Percentiles rank a stretch among this genome's conserved stretches.
phyloP scores from a whole-genome alignment of 1,140 invertebrate species.

The Coptotermes formosanus region DNA sequence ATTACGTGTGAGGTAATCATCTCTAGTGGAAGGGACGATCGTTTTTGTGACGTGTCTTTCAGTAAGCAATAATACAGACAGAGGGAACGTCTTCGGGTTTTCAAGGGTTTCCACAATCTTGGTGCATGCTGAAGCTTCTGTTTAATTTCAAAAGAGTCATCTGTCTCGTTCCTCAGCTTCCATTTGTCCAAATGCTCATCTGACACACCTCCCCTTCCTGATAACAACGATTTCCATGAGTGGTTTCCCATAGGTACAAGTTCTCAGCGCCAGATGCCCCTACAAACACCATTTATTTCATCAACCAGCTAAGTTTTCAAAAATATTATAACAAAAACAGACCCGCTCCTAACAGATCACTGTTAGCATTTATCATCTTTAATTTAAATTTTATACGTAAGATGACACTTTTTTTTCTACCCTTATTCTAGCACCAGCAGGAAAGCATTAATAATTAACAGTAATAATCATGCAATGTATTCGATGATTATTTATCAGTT shows the following conservation, averaged over 20 bases:
- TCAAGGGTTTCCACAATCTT: background rate
- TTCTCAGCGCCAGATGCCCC: background rate
- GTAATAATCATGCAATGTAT: too few relatives aligned
- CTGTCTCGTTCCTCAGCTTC: background rate
- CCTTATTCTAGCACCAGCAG: too few relatives aligned
- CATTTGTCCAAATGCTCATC: slow-evolving; percentile 12
- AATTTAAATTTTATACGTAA: too few relatives aligned
- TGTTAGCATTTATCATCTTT: too few relatives aligned
- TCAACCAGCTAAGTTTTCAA: background rate
- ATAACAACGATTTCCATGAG: background rate
- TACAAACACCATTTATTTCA: background rate
- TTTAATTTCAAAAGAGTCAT: background rate
- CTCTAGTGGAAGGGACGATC: background rate
- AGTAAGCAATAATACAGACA: background rate
- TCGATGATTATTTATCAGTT: too few relatives aligned
- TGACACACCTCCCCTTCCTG: background rate
- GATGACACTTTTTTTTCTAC: too few relatives aligned
- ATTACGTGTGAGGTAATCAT: too few relatives aligned
- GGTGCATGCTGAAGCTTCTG: background rate
- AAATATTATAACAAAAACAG: background rate
- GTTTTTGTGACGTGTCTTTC: background rate
- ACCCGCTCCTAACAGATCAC: background rate
- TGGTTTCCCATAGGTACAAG: background rate
- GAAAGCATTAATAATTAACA: too few relatives aligned
- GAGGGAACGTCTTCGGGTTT: background rate